Percentiles rank a stretch among this genome's conserved stretches.
Evolutionary conservation across 2,888 invertebrate species (phyloP).

Genomic region (Cephonodes hylas): DNA sequence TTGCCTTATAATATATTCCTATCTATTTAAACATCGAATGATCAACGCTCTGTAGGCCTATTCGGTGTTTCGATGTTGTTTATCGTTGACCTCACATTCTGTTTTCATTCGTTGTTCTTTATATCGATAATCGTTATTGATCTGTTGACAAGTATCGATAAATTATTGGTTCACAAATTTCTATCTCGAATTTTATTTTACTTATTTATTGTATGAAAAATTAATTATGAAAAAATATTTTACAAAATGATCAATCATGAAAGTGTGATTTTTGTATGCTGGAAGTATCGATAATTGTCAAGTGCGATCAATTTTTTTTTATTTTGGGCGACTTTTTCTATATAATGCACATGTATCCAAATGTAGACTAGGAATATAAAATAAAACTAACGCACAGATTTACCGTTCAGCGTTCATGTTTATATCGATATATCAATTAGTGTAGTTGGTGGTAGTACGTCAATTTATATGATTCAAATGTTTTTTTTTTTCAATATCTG

Average conservation of each 20-base stretch:
- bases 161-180: background rate
- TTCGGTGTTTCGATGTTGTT: conserved; percentile 6
- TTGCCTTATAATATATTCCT: background rate
- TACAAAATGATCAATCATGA: background rate
- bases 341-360: background rate
- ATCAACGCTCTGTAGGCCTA: conserved; percentile 10
- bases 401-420: background rate
- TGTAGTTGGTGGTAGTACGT: background rate
- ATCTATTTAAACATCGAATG: conserved; percentile 10
- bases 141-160: background rate
- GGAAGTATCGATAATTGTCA: background rate
- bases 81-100: background rate
- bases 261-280: no score
- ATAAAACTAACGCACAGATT: background rate
- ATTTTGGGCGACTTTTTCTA: background rate
- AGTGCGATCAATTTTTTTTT: background rate
- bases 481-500: background rate
- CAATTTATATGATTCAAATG: background rate
- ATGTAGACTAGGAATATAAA: background rate
- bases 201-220: background rate
- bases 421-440: background rate
- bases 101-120: background rate
- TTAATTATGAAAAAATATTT: background rate
- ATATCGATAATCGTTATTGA: background rate
- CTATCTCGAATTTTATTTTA: background rate